Evolutionary conservation across 92 coral and sea anemone genomes (phyloP).

Genomic region (Anthopleura xanthogrammica): DNA sequence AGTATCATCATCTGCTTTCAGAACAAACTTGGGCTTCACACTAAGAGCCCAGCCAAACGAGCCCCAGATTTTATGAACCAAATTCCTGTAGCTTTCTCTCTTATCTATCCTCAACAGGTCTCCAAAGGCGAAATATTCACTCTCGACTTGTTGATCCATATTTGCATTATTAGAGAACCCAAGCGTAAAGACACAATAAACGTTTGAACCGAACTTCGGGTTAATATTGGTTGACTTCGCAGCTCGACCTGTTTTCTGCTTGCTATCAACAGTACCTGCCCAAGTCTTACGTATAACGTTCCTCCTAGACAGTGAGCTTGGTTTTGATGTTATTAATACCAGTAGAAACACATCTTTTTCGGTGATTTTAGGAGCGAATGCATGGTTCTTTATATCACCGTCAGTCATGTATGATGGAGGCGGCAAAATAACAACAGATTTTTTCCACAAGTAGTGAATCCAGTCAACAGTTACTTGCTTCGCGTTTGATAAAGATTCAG

Average conservation of each 20-base stretch:
- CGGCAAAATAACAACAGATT: neutral
- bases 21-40: constrained; percentile 35
- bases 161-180: constrained; percentile 31
- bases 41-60: constrained; percentile 31
- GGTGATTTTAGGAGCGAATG: constrained; percentile 32
- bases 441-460: neutral
- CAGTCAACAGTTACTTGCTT: constrained; percentile 8
- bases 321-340: constrained; percentile 32
- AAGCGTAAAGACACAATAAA: constrained; percentile 33
- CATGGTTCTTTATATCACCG: constrained; percentile 17
- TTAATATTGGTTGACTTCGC: constrained; percentile 10
- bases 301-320: constrained; percentile 19
- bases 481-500: constrained; percentile 5
- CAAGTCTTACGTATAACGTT: constrained; percentile 34
- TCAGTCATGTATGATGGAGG: constrained; percentile 18
- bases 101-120: constrained; percentile 31
- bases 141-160: constrained; percentile 22
- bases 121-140: constrained; percentile 18
- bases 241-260: constrained; percentile 11
- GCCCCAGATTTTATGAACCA: constrained; percentile 32
- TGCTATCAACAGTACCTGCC: constrained; percentile 28
- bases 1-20: constrained; percentile 55
- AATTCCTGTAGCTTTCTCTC: constrained; percentile 22
- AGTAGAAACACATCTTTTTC: constrained; percentile 27
- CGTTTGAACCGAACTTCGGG: constrained; percentile 5